Percentiles rank a stretch among this genome's conserved stretches.
phyloP scores from a whole-genome alignment of 2,888 invertebrate genomes.

The Drosophila borealis region DNA sequence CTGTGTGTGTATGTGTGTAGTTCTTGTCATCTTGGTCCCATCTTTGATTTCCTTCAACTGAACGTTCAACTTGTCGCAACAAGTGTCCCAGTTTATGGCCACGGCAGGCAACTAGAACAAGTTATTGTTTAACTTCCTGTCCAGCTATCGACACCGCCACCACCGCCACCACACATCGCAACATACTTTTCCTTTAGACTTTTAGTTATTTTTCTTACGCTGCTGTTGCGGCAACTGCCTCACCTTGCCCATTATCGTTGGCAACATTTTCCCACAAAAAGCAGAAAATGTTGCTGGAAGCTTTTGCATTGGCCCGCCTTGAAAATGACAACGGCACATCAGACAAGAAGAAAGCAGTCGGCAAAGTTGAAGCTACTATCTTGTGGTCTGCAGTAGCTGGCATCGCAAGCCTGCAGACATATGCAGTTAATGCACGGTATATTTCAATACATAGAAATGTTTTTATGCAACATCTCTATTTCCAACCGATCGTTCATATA shows the following conservation, averaged over 20 bases:
- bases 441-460: no score
- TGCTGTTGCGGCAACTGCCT: conserved; percentile 29
- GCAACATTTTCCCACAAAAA: conserved; percentile 75
- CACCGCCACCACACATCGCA: conserved; percentile 34
- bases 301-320: conserved; percentile 72
- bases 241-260: conserved; percentile 67
- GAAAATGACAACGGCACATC: conserved; percentile 69
- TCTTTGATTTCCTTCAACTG: conserved; percentile 69
- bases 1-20: conserved; percentile 11
- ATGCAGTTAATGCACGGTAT: no score
- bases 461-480: no score
- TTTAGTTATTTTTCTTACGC: conserved; percentile 52
- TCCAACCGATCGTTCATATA: no score
- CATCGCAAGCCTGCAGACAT: neutral
- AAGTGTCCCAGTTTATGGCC: conserved; percentile 76
- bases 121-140: conserved; percentile 77
- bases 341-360: conserved; percentile 7
- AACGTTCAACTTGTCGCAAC: conserved; percentile 70
- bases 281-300: conserved; percentile 49
- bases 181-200: conserved; percentile 53
- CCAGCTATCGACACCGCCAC: conserved; percentile 40
- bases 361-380: conserved; percentile 16
- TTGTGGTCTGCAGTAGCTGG: conserved; percentile 5
- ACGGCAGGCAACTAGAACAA: conserved; percentile 63
- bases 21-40: conserved; percentile 60